Conservation (phyloP, 2,113 vertebrate genomes). For the Pachypanchax playfairii region DNA sequence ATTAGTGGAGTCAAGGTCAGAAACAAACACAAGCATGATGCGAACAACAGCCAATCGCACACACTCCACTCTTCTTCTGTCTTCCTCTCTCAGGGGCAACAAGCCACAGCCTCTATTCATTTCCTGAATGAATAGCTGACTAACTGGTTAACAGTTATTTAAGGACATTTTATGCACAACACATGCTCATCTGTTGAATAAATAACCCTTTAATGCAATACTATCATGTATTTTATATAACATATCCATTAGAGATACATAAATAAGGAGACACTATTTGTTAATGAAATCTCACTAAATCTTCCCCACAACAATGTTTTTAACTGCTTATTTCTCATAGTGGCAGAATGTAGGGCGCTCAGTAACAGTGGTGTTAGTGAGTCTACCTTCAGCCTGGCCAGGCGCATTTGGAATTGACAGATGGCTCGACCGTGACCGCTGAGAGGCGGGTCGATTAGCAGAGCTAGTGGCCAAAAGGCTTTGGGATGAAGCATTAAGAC, state of each 20-base stretch:
- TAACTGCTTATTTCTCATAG: background rate
- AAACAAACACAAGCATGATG: constrained; percentile 53
- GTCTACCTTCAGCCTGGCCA: constrained; percentile 7
- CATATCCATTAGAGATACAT: constrained; percentile 23
- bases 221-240: background rate
- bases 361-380: constrained; percentile 11
- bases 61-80: constrained; percentile 37
- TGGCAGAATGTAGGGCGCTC: constrained; percentile 10
- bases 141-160: constrained; percentile 64
- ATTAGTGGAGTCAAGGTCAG: constrained; percentile 76
- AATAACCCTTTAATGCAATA: constrained; percentile 41
- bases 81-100: constrained; percentile 55
- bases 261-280: background rate
- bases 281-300: background rate
- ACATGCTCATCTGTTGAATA: constrained; percentile 36
- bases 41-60: constrained; percentile 20
- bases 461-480: constrained; percentile 40
- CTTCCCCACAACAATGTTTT: background rate
- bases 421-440: constrained; percentile 53
- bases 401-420: constrained; percentile 53
- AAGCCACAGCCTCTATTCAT: constrained; percentile 61
- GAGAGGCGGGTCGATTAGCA: constrained; percentile 50
- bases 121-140: constrained; percentile 65
- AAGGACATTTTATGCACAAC: constrained; percentile 47
- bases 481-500: constrained; percentile 49